Evolutionary conservation across 1,140 invertebrate genomes (phyloP), one percentile per base, ranked within the genome.

Genomic region (Drosophila cardini): DNA sequence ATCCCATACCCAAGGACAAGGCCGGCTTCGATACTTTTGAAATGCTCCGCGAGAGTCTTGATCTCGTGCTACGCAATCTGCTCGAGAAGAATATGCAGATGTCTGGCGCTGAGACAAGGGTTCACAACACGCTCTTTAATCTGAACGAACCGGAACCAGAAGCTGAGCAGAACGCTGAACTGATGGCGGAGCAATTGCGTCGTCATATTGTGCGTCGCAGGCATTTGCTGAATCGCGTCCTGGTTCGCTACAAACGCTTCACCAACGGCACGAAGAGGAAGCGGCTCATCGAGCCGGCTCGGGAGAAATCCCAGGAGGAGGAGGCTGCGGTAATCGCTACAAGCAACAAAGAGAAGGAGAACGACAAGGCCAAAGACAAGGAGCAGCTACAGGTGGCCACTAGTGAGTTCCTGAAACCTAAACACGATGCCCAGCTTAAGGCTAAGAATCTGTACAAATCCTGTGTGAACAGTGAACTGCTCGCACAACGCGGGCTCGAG

Each of bases 1-100:
- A 98, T 93, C 96, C 96, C 0, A 97, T 98, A 71, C 97, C 97
- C 4, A 95, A 95, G 74, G 96, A 97, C 85, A 96, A 96, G 91
- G 95, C 95, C 18, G 95, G 95, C 56, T 97, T 95, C 73, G 96
- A 97, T 80, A 97, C 96, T 0, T 97, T 97, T 91, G 96, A 97
- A 92, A 96, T 96, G 92, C 92, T 97, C 32, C 93, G 96, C 56
- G 96, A 97, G 92, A 96, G 95, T 52, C 92, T 97, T 16, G 95
- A 96, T 90, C 80, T 93, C 0, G 94, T 96, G 13, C 79, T 97
- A 10, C 94, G 94, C 80, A 94, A 96, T 69, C 90, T 97, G 11
- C 92, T 97, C 4, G 43, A 94, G 94, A 77, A 55, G 53, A 85
- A 40, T 57, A 18, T 26, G 8, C 60, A 46, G 0, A 2, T n/a